These are phyloP conservation scores for Brachionus plicatilis DNA, from an alignment of 1,140 invertebrate genomes.

Conservation along the genomic window DNA sequence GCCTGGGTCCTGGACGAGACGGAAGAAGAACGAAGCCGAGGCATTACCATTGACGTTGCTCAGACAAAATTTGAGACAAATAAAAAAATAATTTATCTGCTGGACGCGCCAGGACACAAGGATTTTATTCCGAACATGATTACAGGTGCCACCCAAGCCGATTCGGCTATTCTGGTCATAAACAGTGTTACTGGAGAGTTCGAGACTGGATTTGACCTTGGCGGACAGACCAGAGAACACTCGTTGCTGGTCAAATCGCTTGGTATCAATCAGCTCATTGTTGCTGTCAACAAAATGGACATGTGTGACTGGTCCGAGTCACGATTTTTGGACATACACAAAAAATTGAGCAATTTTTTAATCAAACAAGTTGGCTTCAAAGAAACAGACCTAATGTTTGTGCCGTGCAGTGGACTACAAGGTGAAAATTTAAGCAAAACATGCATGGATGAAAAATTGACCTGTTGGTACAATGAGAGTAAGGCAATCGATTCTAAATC, in stretches of 20 bases:
- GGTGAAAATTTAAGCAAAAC: slow-evolving; percentile 80
- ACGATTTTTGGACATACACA: slow-evolving; percentile 77
- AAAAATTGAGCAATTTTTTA: slow-evolving; percentile 73
- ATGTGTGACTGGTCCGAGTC: slow-evolving; percentile 61
- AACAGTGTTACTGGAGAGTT: slow-evolving; percentile 91
- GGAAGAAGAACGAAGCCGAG: slow-evolving; percentile 82
- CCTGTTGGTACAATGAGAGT: slow-evolving; percentile 70
- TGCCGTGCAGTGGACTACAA: slow-evolving; percentile 88
- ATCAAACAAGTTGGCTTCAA: slow-evolving; percentile 90
- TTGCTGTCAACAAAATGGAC: slow-evolving; percentile 60
- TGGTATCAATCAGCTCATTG: slow-evolving; percentile 71
- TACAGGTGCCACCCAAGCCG: slow-evolving; percentile 84
- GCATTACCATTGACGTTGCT: slow-evolving; percentile 95
- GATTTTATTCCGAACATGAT: slow-evolving; percentile 99
- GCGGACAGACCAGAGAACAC: slow-evolving; percentile 95
- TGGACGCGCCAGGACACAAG: slow-evolving; percentile 94
- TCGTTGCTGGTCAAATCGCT: slow-evolving; percentile 83
- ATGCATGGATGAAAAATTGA: slow-evolving; percentile 65
- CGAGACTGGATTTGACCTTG: slow-evolving; percentile 93
- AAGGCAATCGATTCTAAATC: background rate
- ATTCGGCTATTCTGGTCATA: slow-evolving; percentile 89
- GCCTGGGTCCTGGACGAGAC: slow-evolving; percentile 99
- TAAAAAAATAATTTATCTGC: slow-evolving; percentile 62
- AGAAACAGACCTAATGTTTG: slow-evolving; percentile 77
- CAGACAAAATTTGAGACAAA: slow-evolving; percentile 85